A percentile compares a stretch with the other conserved stretches of the same genome.
Evolutionary conservation across 2,113 vertebrate genomes (phyloP).

Genomic region (Oostethus manadensis): DNA sequence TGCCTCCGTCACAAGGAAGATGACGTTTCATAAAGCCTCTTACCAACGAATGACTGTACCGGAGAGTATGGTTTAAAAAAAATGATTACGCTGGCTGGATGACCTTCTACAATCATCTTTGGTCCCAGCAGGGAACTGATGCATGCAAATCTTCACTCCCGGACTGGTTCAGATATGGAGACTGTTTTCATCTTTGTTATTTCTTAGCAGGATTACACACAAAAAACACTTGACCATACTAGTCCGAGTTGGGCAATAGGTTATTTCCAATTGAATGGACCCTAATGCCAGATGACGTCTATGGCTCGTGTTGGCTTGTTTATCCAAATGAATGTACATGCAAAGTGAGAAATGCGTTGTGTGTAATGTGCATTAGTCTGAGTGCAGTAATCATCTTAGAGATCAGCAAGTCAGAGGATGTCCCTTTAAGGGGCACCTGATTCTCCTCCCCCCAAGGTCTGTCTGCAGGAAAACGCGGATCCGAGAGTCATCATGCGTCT

Average conservation of each 20-base stretch:
- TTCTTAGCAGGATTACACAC: neutral
- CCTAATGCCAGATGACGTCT: no score
- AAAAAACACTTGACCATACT: no score
- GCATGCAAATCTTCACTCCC: neutral
- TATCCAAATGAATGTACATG: neutral
- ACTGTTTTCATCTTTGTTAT: neutral
- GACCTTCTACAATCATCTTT: no score
- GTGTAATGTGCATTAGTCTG: slow-evolving; percentile 1
- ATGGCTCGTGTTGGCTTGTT: neutral
- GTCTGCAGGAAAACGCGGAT: slow-evolving; percentile 1
- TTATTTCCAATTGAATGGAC: no score
- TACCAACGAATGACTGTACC: no score
- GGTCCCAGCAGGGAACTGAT: no score
- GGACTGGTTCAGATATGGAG: neutral
- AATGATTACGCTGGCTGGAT: no score
- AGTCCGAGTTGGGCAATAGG: no score
- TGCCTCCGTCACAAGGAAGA: no score
- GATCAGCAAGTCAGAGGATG: slow-evolving; percentile 31
- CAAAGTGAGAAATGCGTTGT: neutral
- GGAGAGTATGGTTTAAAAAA: no score
- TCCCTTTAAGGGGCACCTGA: slow-evolving; percentile 28
- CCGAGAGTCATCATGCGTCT: slow-evolving; percentile 6
- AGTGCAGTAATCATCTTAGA: slow-evolving; percentile 27
- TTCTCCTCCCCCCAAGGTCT: neutral
- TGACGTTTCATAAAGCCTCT: no score